phyloP scores from a whole-genome alignment of 2,113 vertebrate genomes.

The Indicator maculatus region DNA sequence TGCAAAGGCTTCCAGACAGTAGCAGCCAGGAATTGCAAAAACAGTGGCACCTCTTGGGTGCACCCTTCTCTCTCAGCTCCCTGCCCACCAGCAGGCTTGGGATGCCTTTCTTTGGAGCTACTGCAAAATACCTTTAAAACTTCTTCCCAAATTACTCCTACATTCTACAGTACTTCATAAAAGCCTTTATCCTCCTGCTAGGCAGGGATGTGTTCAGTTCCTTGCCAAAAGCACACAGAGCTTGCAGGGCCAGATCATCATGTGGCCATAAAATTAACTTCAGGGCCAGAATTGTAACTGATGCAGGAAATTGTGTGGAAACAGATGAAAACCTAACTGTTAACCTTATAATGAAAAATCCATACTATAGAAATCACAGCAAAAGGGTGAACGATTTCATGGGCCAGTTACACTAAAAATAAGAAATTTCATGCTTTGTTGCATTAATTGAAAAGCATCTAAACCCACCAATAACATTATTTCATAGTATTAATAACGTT shows the following conservation, averaged over 20 bases:
- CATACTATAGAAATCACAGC: constrained; percentile 12
- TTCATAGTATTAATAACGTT: constrained; percentile 29
- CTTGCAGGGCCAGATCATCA: not conserved
- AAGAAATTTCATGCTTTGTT: not conserved
- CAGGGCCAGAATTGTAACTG: constrained; percentile 6
- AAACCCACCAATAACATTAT: constrained; percentile 8
- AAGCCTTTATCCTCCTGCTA: not conserved
- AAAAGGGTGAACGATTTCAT: constrained; percentile 20
- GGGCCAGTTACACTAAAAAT: not conserved
- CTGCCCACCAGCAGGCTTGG: not conserved
- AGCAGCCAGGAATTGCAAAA: not conserved
- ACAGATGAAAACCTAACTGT: constrained; percentile 31
- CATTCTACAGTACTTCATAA: not conserved
- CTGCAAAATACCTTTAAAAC: not conserved
- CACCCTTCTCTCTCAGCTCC: fast-evolving
- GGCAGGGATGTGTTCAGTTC: not conserved
- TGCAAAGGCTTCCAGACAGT: not conserved
- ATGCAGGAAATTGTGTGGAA: constrained; percentile 41
- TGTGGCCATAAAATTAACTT: constrained; percentile 14
- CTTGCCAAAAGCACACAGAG: not conserved
- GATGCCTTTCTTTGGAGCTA: not conserved
- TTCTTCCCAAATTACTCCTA: not conserved
- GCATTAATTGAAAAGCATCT: constrained; percentile 49
- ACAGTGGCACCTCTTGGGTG: fast-evolving
- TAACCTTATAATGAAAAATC: constrained; percentile 49